Evolutionary conservation across 2,113 vertebrate genomes (phyloP).

Genomic region (Epinephelus moara): DNA sequence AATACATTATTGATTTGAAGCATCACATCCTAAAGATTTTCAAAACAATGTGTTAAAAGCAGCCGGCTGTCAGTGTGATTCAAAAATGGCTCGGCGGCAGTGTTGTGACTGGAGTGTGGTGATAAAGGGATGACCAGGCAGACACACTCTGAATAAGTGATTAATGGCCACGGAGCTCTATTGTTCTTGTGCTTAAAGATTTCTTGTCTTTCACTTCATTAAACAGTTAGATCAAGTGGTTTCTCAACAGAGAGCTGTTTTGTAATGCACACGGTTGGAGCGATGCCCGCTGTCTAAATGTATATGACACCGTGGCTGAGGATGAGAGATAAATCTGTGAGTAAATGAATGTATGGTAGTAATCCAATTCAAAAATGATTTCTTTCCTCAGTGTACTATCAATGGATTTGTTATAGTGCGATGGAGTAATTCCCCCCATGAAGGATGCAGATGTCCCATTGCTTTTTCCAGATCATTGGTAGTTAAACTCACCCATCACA

Average conservation of each 20-base stretch:
- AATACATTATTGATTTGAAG: conserved; percentile 26
- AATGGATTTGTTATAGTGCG: neutral
- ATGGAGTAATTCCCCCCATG: neutral
- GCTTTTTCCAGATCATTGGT: neutral
- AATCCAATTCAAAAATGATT: neutral
- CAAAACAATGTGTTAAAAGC: conserved; percentile 28
- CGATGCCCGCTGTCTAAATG: conserved; percentile 1
- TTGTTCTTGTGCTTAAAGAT: conserved; percentile 78
- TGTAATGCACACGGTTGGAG: conserved; percentile 32
- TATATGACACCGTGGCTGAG: conserved; percentile 10
- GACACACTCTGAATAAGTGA: conserved; percentile 69
- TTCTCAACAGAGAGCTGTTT: conserved; percentile 46
- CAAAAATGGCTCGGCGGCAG: conserved; percentile 18
- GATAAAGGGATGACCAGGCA: conserved; percentile 50
- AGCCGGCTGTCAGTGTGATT: conserved; percentile 16
- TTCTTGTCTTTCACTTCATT: conserved; percentile 81
- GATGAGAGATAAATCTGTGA: conserved; percentile 29
- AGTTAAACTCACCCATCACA: conserved; percentile 3
- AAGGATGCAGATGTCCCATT: neutral
- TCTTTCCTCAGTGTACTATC: neutral
- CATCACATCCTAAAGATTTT: conserved; percentile 12
- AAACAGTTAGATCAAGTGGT: conserved; percentile 71
- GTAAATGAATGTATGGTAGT: conserved; percentile 14
- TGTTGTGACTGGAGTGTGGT: conserved; percentile 46
- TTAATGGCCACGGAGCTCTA: conserved; percentile 74